Evolutionary conservation across 1,140 invertebrate genomes (phyloP).

Genomic region (Zaprionus nigranus): DNA sequence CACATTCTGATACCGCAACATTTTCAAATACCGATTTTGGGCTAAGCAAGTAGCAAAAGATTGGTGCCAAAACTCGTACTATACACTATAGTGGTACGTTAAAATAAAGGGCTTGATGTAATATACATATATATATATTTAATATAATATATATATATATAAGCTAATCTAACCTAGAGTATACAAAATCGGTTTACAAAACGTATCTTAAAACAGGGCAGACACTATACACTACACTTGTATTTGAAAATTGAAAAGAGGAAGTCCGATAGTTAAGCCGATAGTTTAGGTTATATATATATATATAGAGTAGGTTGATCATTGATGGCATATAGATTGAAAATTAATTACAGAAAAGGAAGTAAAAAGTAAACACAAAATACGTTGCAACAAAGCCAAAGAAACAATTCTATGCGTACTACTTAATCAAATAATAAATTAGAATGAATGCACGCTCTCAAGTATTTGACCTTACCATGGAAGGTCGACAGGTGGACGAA

Average conservation of each 20-base stretch:
- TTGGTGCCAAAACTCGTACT: conserved; percentile 91
- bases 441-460: conserved; percentile 95
- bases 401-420: not conserved
- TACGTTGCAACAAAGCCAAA: not conserved
- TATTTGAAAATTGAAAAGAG: not conserved
- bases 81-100: conserved; percentile 92
- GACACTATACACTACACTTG: not conserved
- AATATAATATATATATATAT: conserved; percentile 8
- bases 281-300: too few species aligned
- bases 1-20: conserved; percentile 93
- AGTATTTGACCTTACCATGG: conserved; percentile 94
- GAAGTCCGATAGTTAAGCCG: too few species aligned
- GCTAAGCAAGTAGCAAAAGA: conserved; percentile 94
- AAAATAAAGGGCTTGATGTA: conserved; percentile 93
- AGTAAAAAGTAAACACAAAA: not conserved
- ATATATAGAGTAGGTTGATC: too few species aligned
- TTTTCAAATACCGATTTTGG: conserved; percentile 96
- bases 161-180: not conserved
- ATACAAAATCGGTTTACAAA: not conserved
- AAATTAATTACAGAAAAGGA: not conserved
- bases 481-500: conserved; percentile 97
- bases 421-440: not conserved
- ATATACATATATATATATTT: not conserved
- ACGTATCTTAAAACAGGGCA: not conserved
- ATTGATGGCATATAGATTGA: too few species aligned